Conservation (phyloP, 2,888 invertebrate genomes). For the Empis livida region DNA sequence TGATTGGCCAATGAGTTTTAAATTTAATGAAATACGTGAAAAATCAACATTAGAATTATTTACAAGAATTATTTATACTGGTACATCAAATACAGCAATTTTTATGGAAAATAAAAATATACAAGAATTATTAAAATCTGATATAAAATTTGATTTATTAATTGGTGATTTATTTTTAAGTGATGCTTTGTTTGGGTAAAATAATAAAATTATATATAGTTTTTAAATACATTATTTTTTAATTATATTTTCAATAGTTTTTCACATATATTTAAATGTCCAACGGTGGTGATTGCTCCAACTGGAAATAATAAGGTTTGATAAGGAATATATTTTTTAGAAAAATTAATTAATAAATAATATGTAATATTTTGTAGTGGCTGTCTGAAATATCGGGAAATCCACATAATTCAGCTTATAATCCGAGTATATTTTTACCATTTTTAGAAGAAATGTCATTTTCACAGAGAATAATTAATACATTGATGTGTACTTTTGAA, state of each 20-base stretch:
- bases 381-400: conserved; percentile 38
- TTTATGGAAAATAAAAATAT: conserved; percentile 25
- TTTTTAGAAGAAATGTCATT: conserved; percentile 37
- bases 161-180: conserved; percentile 38
- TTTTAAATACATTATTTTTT: background rate
- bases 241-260: conserved; percentile 19
- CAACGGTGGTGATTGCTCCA: conserved; percentile 33
- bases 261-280: conserved; percentile 28
- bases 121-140: conserved; percentile 22
- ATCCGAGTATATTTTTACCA: conserved; percentile 35
- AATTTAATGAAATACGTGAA: conserved; percentile 26
- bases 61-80: conserved; percentile 30
- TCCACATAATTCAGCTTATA: conserved; percentile 36
- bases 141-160: conserved; percentile 28
- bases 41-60: conserved; percentile 30
- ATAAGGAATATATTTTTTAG: too few relatives aligned
- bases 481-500: conserved; percentile 31
- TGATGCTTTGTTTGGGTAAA: conserved; percentile 36
- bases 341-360: too few relatives aligned
- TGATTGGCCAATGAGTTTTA: conserved; percentile 29
- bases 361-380: conserved; percentile 19
- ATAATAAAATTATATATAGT: background rate
- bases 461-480: conserved; percentile 33
- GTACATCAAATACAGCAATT: conserved; percentile 29
- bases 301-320: conserved; percentile 30